phyloP scores from a whole-genome alignment of 2,888 invertebrate species.

The Pollenia labialis region DNA sequence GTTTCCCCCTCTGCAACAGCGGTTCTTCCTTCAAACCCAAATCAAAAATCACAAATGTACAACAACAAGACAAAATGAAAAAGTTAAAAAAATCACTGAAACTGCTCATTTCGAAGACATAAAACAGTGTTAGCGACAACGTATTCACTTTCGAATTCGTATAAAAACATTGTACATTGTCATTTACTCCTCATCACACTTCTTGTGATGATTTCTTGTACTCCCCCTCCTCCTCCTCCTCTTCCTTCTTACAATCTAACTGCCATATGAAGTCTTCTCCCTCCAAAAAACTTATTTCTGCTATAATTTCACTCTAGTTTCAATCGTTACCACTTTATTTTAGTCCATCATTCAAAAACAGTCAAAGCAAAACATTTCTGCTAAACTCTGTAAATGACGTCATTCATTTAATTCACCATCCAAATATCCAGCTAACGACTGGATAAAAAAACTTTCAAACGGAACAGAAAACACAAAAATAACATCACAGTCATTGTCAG shows the following conservation, averaged over 20 bases:
- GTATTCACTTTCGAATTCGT: conserved; percentile 36
- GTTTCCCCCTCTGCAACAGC: neutral
- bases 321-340: conserved; percentile 73
- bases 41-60: conserved; percentile 69
- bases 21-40: conserved; percentile 47
- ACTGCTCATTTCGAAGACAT: conserved; percentile 71
- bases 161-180: conserved; percentile 63
- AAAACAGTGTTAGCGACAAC: conserved; percentile 69
- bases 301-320: conserved; percentile 67
- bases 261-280: conserved; percentile 14
- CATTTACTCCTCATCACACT: conserved; percentile 64
- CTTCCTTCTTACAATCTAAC: neutral
- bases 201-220: conserved; percentile 41
- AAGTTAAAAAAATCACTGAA: conserved; percentile 65
- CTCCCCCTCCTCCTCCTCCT: neutral
- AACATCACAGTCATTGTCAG: conserved; percentile 69
- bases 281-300: conserved; percentile 33
- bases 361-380: conserved; percentile 65
- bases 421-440: conserved; percentile 42
- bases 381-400: conserved; percentile 71
- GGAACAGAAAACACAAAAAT: conserved; percentile 46
- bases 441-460: conserved; percentile 16
- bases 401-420: conserved; percentile 69
- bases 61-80: conserved; percentile 57
- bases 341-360: conserved; percentile 72